Evolutionary conservation across 2,888 invertebrate species (phyloP), one percentile per base, ranked within the genome.

Genomic region (Eueremaeus valkanovi): DNA sequence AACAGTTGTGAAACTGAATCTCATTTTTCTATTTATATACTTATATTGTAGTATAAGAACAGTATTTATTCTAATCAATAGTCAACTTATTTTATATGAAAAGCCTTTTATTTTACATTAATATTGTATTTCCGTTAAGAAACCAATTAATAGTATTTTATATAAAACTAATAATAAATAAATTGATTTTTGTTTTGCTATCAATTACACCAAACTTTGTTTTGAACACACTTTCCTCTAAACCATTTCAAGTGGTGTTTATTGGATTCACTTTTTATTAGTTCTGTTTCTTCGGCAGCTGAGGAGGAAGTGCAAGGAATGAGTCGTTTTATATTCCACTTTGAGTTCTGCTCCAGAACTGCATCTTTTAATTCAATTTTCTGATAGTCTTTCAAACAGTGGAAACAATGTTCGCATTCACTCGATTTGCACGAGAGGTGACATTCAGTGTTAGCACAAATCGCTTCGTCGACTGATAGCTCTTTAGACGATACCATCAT

Each of bases 211-310:
- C 94, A 96, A 40, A 88, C 87, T 3, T 83, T 79, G 81, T 96
- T 93, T 77, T 87, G 85, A 79, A 89, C 85, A 82, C 96, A 97
- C 85, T 95, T 96, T 72, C 91, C 93, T 83, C 90, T 88, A 83
- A 91, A 94, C 96, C 96, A 97, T 77, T 89, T 84, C 72, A 89
- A 86, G 82, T 93, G 88, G 77, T 92, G 84, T 82, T 88, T 88
- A 84, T 95, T 95, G 24, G 13, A 27, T 9, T 58, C 58, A 5
- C 33, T 9, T 18, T 36, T 29, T 1, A 29, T 58, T 2, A 45
- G 31, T 21, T 78, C 77, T 16, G 77, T 75, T 77, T 78, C 42
- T 1, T 78, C 51, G 31, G 76, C 74, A 55, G 72, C 42, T 1
- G 78, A 42, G 31, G 76, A 73, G 49, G 72, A 42, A 8, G 75